Percentiles rank a stretch among this genome's conserved stretches.
Conservation (phyloP, 2,888 invertebrate species). For the Blastobasis adustella region DNA sequence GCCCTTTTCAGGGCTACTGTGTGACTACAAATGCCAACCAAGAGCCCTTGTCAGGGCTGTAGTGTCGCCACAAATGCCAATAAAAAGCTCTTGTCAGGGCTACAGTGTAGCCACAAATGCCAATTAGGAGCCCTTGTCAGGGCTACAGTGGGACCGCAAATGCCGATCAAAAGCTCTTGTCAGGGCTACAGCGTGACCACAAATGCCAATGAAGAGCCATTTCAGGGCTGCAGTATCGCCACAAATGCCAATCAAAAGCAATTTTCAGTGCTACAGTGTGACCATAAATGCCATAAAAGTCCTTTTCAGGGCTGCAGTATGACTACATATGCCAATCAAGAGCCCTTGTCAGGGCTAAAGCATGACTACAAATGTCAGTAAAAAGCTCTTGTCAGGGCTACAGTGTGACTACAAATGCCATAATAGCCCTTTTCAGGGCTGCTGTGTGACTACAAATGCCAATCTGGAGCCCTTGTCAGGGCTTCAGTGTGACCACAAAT, state of each 20-base stretch:
- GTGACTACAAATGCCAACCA: constrained; percentile 4
- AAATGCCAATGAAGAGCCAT: neutral
- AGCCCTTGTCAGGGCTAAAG: constrained; percentile 5
- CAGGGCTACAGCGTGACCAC: constrained; percentile 7
- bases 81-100: constrained; percentile 3
- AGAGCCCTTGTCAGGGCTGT: neutral
- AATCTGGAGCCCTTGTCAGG: constrained; percentile 5
- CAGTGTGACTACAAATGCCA: constrained; percentile 1
- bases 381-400: constrained; percentile 12
- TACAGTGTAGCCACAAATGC: constrained; percentile 6
- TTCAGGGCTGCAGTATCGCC: too few species aligned
- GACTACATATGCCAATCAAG: constrained; percentile 3
- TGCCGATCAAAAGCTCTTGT: constrained; percentile 1
- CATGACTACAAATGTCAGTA: neutral
- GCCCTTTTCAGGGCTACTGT: constrained; percentile 10
- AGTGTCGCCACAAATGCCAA: neutral
- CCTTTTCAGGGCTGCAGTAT: constrained; percentile 8
- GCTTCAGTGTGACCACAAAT: constrained; percentile 4
- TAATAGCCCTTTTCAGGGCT: constrained; percentile 1
- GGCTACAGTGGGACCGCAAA: constrained; percentile 1
- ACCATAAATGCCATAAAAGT: too few species aligned
- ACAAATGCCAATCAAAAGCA: too few species aligned
- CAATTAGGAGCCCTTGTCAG: neutral
- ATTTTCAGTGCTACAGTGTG: too few species aligned
- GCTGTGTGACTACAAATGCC: constrained; percentile 4